These are phyloP conservation scores for Gandaritis pyraliata DNA, from an alignment of 2,888 invertebrate genomes.

Conservation along the genomic window DNA sequence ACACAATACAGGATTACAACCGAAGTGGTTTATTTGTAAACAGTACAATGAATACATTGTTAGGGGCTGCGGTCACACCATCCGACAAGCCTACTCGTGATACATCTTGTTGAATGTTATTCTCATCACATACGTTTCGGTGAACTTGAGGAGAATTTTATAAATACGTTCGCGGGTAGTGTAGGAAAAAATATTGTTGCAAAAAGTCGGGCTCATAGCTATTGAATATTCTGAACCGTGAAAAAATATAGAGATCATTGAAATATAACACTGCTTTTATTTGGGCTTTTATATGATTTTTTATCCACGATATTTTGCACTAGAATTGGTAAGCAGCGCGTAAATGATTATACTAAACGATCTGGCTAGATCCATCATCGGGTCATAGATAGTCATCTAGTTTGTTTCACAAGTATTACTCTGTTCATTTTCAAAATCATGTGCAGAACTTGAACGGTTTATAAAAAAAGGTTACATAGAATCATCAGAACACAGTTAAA, in stretches of 20 bases:
- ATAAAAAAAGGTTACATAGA: too few species aligned
- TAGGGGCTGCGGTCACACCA: constrained; percentile 67
- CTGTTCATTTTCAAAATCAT: too few species aligned
- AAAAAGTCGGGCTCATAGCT: constrained; percentile 37
- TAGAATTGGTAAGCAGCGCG: too few species aligned
- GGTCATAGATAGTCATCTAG: too few species aligned
- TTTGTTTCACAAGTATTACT: too few species aligned
- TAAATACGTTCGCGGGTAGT: constrained; percentile 54
- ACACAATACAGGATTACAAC: constrained; percentile 79
- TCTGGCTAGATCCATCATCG: too few species aligned
- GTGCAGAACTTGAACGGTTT: too few species aligned
- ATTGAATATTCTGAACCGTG: constrained; percentile 21
- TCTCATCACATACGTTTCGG: constrained; percentile 71
- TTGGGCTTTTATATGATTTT: background rate
- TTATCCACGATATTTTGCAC: too few species aligned
- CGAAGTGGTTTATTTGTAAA: constrained; percentile 83
- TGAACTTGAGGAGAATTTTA: constrained; percentile 67
- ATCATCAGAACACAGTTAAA: too few species aligned
- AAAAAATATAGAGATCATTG: constrained; percentile 17
- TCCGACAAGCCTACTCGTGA: constrained; percentile 69
- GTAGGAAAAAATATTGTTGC: constrained; percentile 49
- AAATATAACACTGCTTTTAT: constrained; percentile 14
- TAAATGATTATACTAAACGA: too few species aligned
- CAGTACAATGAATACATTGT: constrained; percentile 77
- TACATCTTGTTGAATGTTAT: constrained; percentile 76